Evolutionary conservation across 2,113 vertebrate genomes (phyloP).

Genomic region (Equus przewalskii): DNA sequence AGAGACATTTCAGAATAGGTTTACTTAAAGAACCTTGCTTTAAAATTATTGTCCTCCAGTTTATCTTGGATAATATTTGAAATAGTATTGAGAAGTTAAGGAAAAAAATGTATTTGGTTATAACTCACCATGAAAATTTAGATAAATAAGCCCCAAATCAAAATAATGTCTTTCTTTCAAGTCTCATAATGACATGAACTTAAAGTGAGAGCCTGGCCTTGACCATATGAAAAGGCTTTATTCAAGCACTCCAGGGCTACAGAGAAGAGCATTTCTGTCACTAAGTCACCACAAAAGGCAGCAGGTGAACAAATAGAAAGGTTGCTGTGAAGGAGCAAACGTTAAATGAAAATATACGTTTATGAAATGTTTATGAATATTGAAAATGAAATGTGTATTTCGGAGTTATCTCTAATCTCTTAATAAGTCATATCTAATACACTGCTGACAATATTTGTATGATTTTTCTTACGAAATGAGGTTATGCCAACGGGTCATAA

Average conservation of each 20-base stretch:
- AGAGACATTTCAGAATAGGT: constrained; percentile 12
- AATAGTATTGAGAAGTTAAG: not conserved
- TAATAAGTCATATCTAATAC: not conserved
- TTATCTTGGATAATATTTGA: constrained; percentile 2
- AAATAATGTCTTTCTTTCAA: constrained; percentile 1
- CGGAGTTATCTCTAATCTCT: not conserved
- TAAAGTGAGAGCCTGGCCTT: not conserved
- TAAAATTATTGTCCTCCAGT: not conserved
- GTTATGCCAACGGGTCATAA: not conserved
- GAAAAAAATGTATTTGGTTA: not conserved
- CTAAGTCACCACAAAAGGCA: not conserved
- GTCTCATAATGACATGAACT: not conserved
- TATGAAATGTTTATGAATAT: not conserved
- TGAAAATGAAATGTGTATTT: not conserved
- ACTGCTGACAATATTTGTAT: too few relatives aligned
- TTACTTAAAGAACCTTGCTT: not conserved
- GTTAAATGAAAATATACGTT: not conserved
- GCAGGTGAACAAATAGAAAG: not conserved
- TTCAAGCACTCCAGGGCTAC: not conserved
- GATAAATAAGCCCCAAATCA: not conserved
- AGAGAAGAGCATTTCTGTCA: not conserved
- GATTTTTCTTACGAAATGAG: not conserved
- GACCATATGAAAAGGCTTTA: not conserved
- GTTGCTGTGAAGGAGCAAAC: not conserved
- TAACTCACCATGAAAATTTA: not conserved